Base-by-base conservation (phyloP, 2,113 vertebrate genomes). In the Ivindomyrus marchei region DNA sequence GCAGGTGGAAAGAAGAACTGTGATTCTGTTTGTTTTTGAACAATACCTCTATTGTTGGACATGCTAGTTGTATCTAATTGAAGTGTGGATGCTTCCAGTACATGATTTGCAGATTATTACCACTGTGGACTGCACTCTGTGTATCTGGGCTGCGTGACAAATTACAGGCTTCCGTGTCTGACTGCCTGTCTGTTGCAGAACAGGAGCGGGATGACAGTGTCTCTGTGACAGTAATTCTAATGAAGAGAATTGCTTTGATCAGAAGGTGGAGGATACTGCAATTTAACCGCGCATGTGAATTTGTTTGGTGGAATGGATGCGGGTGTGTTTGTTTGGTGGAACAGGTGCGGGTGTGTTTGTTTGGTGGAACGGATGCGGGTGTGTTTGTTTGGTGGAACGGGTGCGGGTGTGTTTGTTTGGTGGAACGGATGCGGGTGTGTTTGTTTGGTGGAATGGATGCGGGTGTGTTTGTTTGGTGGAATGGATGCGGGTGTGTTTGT, bases 101-200 rank as follows among this genome's bases (percentile, higher is more conserved):
- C 70, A 89, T 77, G 88, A 89, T 66, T 89, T 58, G 45, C 88
- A 74, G 27, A 77, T 66, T 66, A 66, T 50, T 66, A 31, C 47
- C 31, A 50, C 39, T 24, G 31, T 74, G 47, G 49, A 56, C 88
- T 3, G 85, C 9, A 19, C 74, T 19, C 19, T n/a, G 50, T 24
- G 24, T 74, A 39, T 74, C 31, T 31, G 27, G 24, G 17, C 21
- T 80, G 70, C 17, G n/a, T 49, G 58, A 66, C 9, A 49, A 27
- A 31, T 45, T 53, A 56, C 42, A 46, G 39, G 10, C 19, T 9
- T 11, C 31, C 50, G 15, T 49, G 2, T 62, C 87, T 24, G 39
- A 47, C 83, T 53, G 87, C 87, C 19, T 85, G 24, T 85, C 45
- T 47, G 8, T 24, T 47, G 7, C 83, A 7, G 83, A 85, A 85